Evolutionary conservation across 2,113 vertebrate species (phyloP), one percentile per base, ranked within the genome.

Genomic region (Gallinago undulata): DNA sequence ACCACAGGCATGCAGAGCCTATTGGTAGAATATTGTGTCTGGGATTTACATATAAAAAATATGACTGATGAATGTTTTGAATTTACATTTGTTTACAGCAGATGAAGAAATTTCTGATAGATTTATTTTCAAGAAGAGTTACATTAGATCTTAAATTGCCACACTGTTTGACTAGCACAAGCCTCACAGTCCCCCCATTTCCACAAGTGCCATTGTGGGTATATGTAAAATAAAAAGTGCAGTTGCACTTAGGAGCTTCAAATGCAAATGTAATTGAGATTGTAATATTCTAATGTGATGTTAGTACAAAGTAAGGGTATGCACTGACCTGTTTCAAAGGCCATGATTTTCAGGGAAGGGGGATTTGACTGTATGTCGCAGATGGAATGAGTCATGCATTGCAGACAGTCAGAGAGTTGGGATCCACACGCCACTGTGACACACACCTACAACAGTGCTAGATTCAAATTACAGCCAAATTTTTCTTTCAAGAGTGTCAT

Each of bases 1-100:
- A 0, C 3, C 4, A 14, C 4, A 24, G 19, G 33, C 9, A 15
- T 7, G 1, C 7, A 39, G 31, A 48, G 9, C 27, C 24, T 37
- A 3, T 22, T 56, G 25, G 33, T 47, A 56, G 35, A 74, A 13
- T 4, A 9, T 22, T 66, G 39, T 10, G n/a, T 62, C 25, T 84
- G 33, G 9, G 31, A 31, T 69, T 39, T 74, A 51, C 2, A 11
- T 27, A 35, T 62, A 84, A 70, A 33, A 35, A 0, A 15, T n/a
- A 23, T 27, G 16, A 84, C 15, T 78, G 50, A 78, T 24, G 10
- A 30, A 3, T 12, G 22, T 50, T 72, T 75, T 51, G 11, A 70
- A 59, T 51, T 84, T 69, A 60, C 1, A 25, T 47, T 63, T 88
- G 4, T 41, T 90, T 57, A 72, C 9, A 68, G 2, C 4, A 73